Percentiles rank a stretch among this genome's conserved stretches.
These are phyloP conservation scores for Drosophila maculinotata DNA, from an alignment of 2,888 invertebrate genomes.

Conservation along the genomic window DNA sequence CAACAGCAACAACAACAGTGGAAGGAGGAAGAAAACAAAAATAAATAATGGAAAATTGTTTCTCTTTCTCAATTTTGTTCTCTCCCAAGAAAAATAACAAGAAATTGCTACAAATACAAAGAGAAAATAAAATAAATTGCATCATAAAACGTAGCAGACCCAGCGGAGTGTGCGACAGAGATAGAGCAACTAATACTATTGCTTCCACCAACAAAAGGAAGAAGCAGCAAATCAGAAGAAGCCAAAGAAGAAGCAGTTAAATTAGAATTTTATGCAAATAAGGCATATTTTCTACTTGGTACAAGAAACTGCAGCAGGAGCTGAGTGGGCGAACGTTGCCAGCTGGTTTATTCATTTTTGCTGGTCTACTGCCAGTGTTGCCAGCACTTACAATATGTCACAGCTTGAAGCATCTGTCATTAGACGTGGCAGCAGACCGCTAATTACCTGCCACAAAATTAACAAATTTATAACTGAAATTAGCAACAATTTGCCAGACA, in stretches of 20 bases:
- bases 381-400: slow-evolving; percentile 9
- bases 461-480: slow-evolving; percentile 40
- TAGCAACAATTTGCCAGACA: slow-evolving; percentile 18
- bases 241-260: slow-evolving; percentile 67
- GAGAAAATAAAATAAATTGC: slow-evolving; percentile 78
- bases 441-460: slow-evolving; percentile 43
- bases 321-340: slow-evolving; percentile 12
- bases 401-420: not conserved
- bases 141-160: slow-evolving; percentile 65
- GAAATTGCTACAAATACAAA: slow-evolving; percentile 75
- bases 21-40: slow-evolving; percentile 56
- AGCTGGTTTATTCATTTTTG: not conserved
- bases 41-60: slow-evolving; percentile 81
- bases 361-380: not conserved
- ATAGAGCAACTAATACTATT: slow-evolving; percentile 31
- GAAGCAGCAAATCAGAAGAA: slow-evolving; percentile 26
- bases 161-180: slow-evolving; percentile 11
- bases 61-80: slow-evolving; percentile 54
- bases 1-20: slow-evolving; percentile 36
- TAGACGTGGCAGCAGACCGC: slow-evolving; percentile 1
- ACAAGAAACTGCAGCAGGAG: slow-evolving; percentile 32
- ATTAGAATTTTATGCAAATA: slow-evolving; percentile 84
- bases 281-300: slow-evolving; percentile 55
- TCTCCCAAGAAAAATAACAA: slow-evolving; percentile 67
- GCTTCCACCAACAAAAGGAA: slow-evolving; percentile 22